Evolutionary conservation across 2,888 invertebrate species (phyloP).

Genomic region (Bugula neritina): DNA sequence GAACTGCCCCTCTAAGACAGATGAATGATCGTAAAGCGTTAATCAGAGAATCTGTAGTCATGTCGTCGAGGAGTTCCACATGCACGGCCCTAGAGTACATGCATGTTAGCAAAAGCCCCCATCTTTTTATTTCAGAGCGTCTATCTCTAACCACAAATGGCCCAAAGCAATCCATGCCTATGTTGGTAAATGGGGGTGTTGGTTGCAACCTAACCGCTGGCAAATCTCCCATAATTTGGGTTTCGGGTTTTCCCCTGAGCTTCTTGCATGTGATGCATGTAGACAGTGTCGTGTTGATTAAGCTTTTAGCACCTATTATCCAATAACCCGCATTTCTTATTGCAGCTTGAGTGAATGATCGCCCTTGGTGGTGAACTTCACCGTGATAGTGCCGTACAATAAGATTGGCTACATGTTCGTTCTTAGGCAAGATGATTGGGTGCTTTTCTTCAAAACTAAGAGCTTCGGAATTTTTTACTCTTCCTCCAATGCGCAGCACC

Average conservation of each 20-base stretch:
- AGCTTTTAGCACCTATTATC: not conserved
- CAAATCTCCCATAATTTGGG: not conserved
- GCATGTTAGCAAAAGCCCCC: constrained; percentile 42
- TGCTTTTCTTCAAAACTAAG: not conserved
- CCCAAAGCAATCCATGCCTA: constrained; percentile 19
- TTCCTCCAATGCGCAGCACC: not conserved
- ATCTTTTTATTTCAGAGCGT: constrained; percentile 35
- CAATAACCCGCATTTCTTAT: not conserved
- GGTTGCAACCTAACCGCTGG: not conserved
- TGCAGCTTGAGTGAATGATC: not conserved
- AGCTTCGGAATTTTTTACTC: not conserved
- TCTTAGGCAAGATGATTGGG: not conserved
- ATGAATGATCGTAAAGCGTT: constrained; percentile 31
- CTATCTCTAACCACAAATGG: not conserved
- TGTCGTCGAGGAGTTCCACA: constrained; percentile 34
- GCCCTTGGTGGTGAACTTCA: not conserved
- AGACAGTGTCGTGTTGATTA: not conserved
- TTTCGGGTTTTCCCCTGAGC: not conserved
- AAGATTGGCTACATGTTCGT: not conserved
- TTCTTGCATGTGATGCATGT: not conserved
- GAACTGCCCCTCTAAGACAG: constrained; percentile 31
- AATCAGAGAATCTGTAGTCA: constrained; percentile 30
- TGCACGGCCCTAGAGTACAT: constrained; percentile 40
- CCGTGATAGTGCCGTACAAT: not conserved
- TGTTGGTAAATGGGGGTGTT: constrained; percentile 1